phyloP scores from a whole-genome alignment of 2,113 vertebrate species.

The Pseudorasbora parva region DNA sequence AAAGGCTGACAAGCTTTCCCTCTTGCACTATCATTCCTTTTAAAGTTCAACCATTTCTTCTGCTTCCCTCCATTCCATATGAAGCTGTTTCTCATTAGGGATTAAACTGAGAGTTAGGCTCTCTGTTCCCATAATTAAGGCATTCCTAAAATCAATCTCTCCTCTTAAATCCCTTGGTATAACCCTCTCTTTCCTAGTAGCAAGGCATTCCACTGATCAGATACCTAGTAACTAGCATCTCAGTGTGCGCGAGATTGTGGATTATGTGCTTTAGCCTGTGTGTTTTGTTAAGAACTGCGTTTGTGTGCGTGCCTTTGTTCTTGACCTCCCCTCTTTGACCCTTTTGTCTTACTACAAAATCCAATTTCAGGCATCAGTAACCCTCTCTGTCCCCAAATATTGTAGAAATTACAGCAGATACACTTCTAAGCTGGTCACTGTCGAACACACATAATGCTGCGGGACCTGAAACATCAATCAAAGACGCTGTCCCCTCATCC shows the following conservation, averaged over 20 bases:
- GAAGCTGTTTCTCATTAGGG: conserved; percentile 73
- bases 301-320: conserved; percentile 33
- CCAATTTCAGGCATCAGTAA: conserved; percentile 62
- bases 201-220: conserved; percentile 62
- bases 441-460: conserved; percentile 19
- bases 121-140: conserved; percentile 63
- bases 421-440: conserved; percentile 4
- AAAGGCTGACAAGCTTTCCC: conserved; percentile 27
- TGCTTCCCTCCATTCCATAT: conserved; percentile 55
- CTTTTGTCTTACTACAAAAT: conserved; percentile 62
- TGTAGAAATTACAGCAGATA: conserved; percentile 50
- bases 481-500: conserved; percentile 26
- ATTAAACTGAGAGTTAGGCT: conserved; percentile 62
- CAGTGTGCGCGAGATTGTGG: not conserved
- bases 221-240: not conserved
- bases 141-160: conserved; percentile 52
- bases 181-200: conserved; percentile 60
- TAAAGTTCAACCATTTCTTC: conserved; percentile 39
- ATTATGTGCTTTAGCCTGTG: conserved; percentile 11
- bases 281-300: conserved; percentile 32
- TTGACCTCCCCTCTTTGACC: conserved; percentile 53
- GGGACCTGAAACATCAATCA: conserved; percentile 58
- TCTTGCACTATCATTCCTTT: conserved; percentile 19
- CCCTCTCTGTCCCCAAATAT: conserved; percentile 43
- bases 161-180: conserved; percentile 51